Conservation (phyloP, 2,888 invertebrate species). For the Dryomyza anilis region DNA sequence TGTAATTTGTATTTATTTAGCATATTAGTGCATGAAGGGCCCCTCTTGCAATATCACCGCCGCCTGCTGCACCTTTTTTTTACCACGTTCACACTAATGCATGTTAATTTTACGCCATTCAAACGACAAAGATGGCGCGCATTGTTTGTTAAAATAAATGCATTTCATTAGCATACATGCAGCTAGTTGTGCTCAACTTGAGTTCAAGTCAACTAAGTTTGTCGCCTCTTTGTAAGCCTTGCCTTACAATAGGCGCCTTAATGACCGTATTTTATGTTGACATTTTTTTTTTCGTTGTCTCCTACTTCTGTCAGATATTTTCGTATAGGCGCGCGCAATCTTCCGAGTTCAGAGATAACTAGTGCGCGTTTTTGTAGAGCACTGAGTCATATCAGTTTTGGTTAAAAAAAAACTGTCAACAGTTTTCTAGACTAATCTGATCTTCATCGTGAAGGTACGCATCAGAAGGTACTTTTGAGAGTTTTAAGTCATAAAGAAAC, state of each 20-base stretch:
- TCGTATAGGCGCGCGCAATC: conserved; percentile 1
- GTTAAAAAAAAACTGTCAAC: not conserved
- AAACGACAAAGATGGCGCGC: not conserved
- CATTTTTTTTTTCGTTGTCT: not conserved
- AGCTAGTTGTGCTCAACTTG: not conserved
- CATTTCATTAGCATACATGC: not conserved
- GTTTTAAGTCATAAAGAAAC: not conserved
- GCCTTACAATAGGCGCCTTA: not conserved
- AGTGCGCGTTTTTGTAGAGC: not conserved
- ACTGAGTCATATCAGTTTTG: not conserved
- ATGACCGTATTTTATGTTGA: not conserved
- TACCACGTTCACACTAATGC: conserved; percentile 16
- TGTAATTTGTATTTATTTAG: conserved; percentile 1
- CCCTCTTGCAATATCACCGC: not conserved
- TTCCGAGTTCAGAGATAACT: not conserved
- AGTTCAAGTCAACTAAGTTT: not conserved
- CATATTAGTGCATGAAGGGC: not conserved
- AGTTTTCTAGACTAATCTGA: too few relatives aligned
- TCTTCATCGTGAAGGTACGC: not conserved
- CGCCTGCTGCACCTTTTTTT: too few relatives aligned
- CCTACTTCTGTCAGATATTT: too few relatives aligned
- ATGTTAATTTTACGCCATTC: conserved; percentile 18
- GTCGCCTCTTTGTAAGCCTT: not conserved
- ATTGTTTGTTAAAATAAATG: not conserved
- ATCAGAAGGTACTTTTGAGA: not conserved